Conservation (phyloP, 2,797 vertebrate genomes). For the Siniperca scherzeri region DNA sequence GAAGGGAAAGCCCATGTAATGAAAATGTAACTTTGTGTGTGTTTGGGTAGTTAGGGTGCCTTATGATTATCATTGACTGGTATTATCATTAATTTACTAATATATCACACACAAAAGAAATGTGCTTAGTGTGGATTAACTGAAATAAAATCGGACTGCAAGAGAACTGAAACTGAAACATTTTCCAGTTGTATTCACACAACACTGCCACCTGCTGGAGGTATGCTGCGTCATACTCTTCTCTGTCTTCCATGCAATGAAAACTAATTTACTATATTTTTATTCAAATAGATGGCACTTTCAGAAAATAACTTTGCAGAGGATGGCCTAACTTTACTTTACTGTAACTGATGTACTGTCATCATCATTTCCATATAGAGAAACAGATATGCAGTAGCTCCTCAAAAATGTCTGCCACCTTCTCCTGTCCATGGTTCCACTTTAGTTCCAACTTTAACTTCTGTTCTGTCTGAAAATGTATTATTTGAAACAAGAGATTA, state of each 20-base stretch:
- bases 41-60: neutral
- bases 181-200: neutral
- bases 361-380: neutral
- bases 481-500: neutral
- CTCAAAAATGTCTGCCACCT: neutral
- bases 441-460: neutral
- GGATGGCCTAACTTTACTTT: too few species aligned
- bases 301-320: neutral
- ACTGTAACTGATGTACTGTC: neutral
- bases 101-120: neutral
- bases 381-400: neutral
- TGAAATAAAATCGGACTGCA: neutral
- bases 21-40: neutral
- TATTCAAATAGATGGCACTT: neutral
- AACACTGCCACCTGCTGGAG: conserved; percentile 20
- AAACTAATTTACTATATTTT: conserved; percentile 1
- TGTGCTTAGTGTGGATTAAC: neutral
- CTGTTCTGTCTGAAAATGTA: neutral
- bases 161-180: conserved; percentile 30
- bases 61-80: neutral
- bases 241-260: neutral
- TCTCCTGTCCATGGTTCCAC: neutral
- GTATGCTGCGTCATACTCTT: neutral
- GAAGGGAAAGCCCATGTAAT: neutral
- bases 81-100: neutral